phyloP scores from a whole-genome alignment of 2,113 vertebrate species.

The Megaptera novaeangliae region DNA sequence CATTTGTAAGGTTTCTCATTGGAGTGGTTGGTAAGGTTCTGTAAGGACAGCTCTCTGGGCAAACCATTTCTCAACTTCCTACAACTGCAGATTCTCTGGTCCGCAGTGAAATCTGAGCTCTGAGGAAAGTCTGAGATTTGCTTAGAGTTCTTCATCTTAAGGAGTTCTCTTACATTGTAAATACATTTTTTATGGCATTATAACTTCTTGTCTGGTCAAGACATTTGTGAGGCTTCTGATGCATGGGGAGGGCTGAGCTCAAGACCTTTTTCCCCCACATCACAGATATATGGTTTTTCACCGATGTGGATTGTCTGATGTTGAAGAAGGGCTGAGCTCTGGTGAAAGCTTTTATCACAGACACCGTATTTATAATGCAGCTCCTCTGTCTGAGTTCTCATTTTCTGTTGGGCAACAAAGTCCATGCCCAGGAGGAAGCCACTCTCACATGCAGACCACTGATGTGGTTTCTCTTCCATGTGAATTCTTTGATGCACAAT shows the following conservation, averaged over 20 bases:
- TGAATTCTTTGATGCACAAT: constrained; percentile 73
- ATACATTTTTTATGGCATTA: background rate
- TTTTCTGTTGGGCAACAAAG: constrained; percentile 72
- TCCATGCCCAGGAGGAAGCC: constrained; percentile 71
- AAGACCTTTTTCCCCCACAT: constrained; percentile 48
- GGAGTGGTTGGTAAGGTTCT: background rate
- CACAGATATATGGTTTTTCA: constrained; percentile 65
- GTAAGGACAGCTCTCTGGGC: background rate
- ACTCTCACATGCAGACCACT: constrained; percentile 69
- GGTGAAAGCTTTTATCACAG: constrained; percentile 68
- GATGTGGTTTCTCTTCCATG: constrained; percentile 69
- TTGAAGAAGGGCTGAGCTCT: constrained; percentile 60
- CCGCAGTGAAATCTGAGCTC: constrained; percentile 39
- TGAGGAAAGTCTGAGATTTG: constrained; percentile 36
- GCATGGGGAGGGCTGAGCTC: constrained; percentile 41
- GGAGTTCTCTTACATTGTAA: constrained; percentile 26
- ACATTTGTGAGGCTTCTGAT: constrained; percentile 64
- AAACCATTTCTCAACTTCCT: constrained; percentile 45
- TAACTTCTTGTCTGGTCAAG: constrained; percentile 37
- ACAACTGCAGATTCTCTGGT: constrained; percentile 28
- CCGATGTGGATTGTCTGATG: constrained; percentile 63
- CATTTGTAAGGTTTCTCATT: constrained; percentile 41
- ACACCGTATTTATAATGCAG: constrained; percentile 62
- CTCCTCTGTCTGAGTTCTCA: constrained; percentile 71
- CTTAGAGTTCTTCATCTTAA: constrained; percentile 44